Percentiles rank a stretch among this genome's conserved stretches.
Conservation (phyloP, 2,797 vertebrate genomes). For the Mus spretus region DNA sequence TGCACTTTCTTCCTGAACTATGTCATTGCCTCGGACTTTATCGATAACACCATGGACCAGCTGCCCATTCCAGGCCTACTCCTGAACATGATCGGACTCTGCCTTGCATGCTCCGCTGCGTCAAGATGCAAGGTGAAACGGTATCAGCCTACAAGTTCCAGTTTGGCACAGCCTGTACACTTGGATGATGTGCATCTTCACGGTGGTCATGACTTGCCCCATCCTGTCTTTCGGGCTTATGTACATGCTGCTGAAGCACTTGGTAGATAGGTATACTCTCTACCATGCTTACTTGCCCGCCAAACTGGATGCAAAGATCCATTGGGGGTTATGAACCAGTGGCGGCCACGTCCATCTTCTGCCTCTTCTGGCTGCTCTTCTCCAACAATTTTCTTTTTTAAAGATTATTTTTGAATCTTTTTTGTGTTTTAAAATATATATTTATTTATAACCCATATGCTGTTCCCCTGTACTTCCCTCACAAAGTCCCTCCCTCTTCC, state of each 20-base stretch:
- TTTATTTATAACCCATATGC: too few species aligned
- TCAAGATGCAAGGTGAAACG: conserved; percentile 97
- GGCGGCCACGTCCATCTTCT: conserved; percentile 98
- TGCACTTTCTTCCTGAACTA: conserved; percentile 99
- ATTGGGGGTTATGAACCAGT: conserved; percentile 98
- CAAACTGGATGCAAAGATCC: conserved; percentile 99
- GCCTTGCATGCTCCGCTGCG: conserved; percentile 95
- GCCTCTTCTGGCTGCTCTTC: conserved; percentile 99
- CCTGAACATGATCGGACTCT: conserved; percentile 99
- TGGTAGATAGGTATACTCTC: conserved; percentile 96
- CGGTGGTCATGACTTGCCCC: conserved; percentile 99
- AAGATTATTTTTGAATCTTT: not conserved
- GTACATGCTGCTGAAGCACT: conserved; percentile 99
- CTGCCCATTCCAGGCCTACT: conserved; percentile 97
- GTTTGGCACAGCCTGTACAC: conserved; percentile 97
- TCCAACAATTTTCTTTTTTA: conserved; percentile 87
- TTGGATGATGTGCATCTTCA: conserved; percentile 99
- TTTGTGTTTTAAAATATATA: too few species aligned
- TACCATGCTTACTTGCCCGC: conserved; percentile 99
- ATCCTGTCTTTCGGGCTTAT: conserved; percentile 99
- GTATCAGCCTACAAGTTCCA: conserved; percentile 99
- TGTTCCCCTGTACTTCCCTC: too few species aligned
- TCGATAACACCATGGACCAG: conserved; percentile 98
- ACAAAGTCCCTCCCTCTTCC: too few species aligned
- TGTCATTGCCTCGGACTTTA: conserved; percentile 98